These are phyloP conservation scores for Malurus leucopterus DNA, from an alignment of 2,797 vertebrate genomes.

Conservation along the genomic window DNA sequence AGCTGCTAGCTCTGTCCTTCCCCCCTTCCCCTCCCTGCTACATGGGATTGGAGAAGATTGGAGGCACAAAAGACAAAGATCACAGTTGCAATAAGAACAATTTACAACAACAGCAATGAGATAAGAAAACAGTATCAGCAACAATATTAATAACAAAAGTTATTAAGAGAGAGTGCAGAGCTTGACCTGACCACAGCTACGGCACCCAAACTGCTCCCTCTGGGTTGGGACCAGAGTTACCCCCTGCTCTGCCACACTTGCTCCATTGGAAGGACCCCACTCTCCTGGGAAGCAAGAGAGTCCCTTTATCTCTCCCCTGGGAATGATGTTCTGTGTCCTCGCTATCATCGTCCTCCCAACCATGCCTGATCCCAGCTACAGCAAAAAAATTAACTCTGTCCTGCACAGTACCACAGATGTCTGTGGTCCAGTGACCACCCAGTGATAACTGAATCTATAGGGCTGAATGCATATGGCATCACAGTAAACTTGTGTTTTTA, in stretches of 20 bases:
- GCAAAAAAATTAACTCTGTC: not conserved
- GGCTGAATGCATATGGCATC: not conserved
- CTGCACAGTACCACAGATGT: accelerated
- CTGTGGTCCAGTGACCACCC: not conserved
- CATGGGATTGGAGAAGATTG: accelerated
- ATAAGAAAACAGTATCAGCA: not conserved
- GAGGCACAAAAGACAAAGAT: not conserved
- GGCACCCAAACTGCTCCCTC: not conserved
- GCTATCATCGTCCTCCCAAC: no score
- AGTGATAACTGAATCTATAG: not conserved
- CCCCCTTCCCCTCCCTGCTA: not conserved
- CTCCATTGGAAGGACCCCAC: not conserved
- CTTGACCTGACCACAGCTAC: not conserved
- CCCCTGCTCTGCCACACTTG: accelerated
- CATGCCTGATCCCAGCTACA: not conserved
- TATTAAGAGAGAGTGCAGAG: not conserved
- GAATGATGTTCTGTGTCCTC: not conserved
- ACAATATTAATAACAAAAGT: not conserved
- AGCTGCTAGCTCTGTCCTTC: not conserved
- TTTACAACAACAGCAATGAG: not conserved
- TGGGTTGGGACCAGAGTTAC: accelerated
- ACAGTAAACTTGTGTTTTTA: not conserved
- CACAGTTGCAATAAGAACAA: not conserved
- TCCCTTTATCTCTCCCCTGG: not conserved
- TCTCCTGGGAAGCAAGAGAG: not conserved